These are phyloP conservation scores for Podocnemis expansa DNA, from an alignment of 2,113 vertebrate genomes.

Conservation along the genomic window DNA sequence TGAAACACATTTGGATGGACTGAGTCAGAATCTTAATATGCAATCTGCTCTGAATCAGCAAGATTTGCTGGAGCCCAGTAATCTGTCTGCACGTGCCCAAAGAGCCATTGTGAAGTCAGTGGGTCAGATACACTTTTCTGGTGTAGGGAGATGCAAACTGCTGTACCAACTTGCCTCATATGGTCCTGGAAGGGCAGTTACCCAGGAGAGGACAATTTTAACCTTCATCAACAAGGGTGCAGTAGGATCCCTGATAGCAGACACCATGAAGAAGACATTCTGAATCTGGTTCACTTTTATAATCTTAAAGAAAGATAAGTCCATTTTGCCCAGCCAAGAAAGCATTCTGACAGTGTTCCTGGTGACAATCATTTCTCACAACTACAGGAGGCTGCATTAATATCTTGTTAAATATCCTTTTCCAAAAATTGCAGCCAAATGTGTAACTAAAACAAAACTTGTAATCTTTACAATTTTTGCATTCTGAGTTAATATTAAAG, in stretches of 20 bases:
- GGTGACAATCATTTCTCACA: rapidly evolving
- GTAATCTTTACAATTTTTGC: not conserved
- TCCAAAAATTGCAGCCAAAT: not conserved
- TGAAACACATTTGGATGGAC: not conserved
- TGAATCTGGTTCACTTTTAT: not conserved
- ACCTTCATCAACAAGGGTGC: not conserved
- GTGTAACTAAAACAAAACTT: not conserved
- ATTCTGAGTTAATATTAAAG: not conserved
- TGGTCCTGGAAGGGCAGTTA: rapidly evolving
- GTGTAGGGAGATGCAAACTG: not conserved
- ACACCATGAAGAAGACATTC: not conserved
- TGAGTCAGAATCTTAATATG: not conserved
- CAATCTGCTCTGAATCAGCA: not conserved
- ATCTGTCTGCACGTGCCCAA: not conserved
- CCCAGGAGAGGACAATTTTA: not conserved
- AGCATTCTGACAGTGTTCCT: not conserved
- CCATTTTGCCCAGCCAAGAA: not conserved
- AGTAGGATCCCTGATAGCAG: not conserved
- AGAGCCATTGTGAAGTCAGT: not conserved
- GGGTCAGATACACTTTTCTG: not conserved
- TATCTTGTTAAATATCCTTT: not conserved
- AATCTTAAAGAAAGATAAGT: not conserved
- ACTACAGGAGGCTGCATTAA: not conserved
- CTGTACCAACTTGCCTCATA: not conserved
- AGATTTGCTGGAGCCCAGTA: not conserved